These are phyloP conservation scores for Abrostola triplasia DNA, from an alignment of 2,888 invertebrate species.

Conservation along the genomic window DNA sequence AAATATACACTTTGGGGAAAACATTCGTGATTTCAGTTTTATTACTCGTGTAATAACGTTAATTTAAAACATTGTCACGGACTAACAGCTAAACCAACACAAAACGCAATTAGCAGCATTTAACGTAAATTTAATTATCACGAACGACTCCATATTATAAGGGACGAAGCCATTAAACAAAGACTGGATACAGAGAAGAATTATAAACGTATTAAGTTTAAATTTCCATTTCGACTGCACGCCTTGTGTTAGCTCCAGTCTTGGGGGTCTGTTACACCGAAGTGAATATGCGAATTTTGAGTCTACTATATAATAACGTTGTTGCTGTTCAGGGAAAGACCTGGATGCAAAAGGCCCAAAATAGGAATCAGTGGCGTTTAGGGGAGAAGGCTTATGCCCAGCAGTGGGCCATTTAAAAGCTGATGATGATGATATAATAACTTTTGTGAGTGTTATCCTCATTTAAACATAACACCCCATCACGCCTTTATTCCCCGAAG, in stretches of 20 bases:
- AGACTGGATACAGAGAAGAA: conserved; percentile 29
- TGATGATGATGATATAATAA: no score
- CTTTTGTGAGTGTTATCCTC: no score
- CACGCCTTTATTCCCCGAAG: no score
- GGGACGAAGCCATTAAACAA: conserved; percentile 11
- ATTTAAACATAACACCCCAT: no score
- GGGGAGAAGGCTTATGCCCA: no score
- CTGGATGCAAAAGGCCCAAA: no score
- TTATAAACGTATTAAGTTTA: conserved; percentile 50
- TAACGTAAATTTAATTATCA: conserved; percentile 41
- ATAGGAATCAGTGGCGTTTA: no score
- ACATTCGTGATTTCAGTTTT: no score
- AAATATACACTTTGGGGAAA: no score
- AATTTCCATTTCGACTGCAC: conserved; percentile 50
- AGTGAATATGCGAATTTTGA: neutral
- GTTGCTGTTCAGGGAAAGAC: no score
- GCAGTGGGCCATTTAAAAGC: no score
- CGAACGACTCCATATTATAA: conserved; percentile 19
- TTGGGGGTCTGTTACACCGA: conserved; percentile 23
- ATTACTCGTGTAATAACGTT: neutral
- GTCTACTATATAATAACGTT: no score
- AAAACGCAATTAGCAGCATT: conserved; percentile 34
- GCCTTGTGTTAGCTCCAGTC: conserved; percentile 17
- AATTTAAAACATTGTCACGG: conserved; percentile 3
- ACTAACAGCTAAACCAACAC: neutral